Base-by-base conservation (phyloP, 1,140 invertebrate genomes). In the Atta texana region DNA sequence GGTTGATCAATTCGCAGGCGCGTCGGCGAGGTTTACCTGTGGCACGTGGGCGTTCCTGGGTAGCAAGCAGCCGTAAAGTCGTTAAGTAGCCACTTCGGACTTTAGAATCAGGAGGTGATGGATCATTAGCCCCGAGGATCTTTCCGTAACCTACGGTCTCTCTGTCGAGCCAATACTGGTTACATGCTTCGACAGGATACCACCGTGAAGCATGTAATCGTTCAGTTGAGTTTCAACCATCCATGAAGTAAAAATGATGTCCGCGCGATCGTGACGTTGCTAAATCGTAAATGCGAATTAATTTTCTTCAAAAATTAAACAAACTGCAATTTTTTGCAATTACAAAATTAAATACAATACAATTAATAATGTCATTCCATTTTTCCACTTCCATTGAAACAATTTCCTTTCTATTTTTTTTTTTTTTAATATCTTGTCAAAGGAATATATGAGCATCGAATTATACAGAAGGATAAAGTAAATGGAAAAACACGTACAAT, bases 61-160 rank as follows among this genome's bases (percentile, higher is more conserved):
- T 87, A 89, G 88, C 75, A 76, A 87, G 75, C 61, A 90, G 80
- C 80, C 81, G 88, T 88, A 90, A 90, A 90, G 86, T 90, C 86
- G 88, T 90, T 90, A 90, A 90, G 75, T 90, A 90, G 88, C 89
- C 89, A 90, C 89, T 85, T 88, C 61, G 85, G 53, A 87, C 59
- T 74, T 87, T 57, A 80, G 75, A 88, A 90, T 90, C 84, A 76
- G 81, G 80, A 90, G 88, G 89, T 90, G 89, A 90, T 84, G 85
- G 89, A 90, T 90, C 88, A 90, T 90, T 90, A 90, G 89, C 85
- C 85, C 78, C 64, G 72, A 71, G 77, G 77, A 90, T 87, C 77
- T 80, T 82, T 57, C 71, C 59, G 88, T 71, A 81, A 89, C 75
- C 86, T 87, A 28, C 72, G 71, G 61, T 85, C 80, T 84, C 80